Percentiles rank a stretch among this genome's conserved stretches.
These are phyloP conservation scores for Lutjanus argentimaculatus DNA, from an alignment of 2,797 vertebrate species.

Conservation along the genomic window DNA sequence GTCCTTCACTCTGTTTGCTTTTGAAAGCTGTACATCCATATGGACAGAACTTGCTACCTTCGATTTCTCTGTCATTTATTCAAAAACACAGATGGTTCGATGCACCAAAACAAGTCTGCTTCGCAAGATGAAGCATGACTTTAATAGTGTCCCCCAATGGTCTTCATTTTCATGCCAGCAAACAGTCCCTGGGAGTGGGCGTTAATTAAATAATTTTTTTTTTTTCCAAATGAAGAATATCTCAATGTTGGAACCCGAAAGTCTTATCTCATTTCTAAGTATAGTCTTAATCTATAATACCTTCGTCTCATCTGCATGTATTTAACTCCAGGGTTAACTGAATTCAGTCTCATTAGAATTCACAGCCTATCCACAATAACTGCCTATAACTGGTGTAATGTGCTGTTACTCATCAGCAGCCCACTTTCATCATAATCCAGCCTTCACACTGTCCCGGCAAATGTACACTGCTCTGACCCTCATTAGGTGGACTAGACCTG, in stretches of 20 bases:
- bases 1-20: constrained; percentile 5
- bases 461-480: constrained; percentile 30
- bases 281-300: constrained; percentile 37
- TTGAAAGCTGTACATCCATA: constrained; percentile 6
- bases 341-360: constrained; percentile 53
- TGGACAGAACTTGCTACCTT: constrained; percentile 11
- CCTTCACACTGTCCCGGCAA: constrained; percentile 13
- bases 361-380: constrained; percentile 37
- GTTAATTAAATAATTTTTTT: constrained; percentile 7
- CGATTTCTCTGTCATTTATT: constrained; percentile 1
- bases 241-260: constrained; percentile 4
- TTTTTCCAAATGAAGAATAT: constrained; percentile 25
- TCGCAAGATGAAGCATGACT: constrained; percentile 30
- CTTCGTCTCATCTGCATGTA: constrained; percentile 55
- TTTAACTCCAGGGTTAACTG: constrained; percentile 66
- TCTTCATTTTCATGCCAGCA: constrained; percentile 34
- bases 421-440: constrained; percentile 29
- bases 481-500: constrained; percentile 45
- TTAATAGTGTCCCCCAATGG: constrained; percentile 29
- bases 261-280: constrained; percentile 22
- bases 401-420: constrained; percentile 35
- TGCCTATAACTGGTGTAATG: constrained; percentile 35
- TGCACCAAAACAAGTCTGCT: constrained; percentile 29
- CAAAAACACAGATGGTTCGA: constrained; percentile 52
- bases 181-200: constrained; percentile 8